Evolutionary conservation across 2,797 vertebrate species (phyloP).

Genomic region (Threskiornis aethiopicus): DNA sequence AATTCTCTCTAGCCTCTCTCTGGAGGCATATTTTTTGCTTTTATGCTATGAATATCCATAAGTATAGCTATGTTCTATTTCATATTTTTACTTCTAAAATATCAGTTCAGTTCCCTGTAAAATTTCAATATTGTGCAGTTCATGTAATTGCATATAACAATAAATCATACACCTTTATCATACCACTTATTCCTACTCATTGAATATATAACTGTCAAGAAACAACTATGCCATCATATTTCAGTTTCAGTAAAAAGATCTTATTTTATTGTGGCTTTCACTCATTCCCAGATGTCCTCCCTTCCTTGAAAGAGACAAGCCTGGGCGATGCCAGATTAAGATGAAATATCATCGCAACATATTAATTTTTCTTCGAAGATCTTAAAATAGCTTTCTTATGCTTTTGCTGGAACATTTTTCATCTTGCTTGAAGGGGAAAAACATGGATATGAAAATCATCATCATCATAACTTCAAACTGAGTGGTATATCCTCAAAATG

Average conservation of each 20-base stretch:
- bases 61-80: not conserved
- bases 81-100: slow-evolving; percentile 33
- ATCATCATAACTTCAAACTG: slow-evolving; percentile 35
- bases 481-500: slow-evolving; percentile 55
- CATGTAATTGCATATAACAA: slow-evolving; percentile 25
- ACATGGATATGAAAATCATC: slow-evolving; percentile 45
- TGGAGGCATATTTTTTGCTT: not conserved
- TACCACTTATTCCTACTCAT: slow-evolving; percentile 23
- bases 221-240: slow-evolving; percentile 43
- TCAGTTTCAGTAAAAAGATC: slow-evolving; percentile 34
- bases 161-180: slow-evolving; percentile 38
- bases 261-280: slow-evolving; percentile 65
- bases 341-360: slow-evolving; percentile 66
- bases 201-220: slow-evolving; percentile 61
- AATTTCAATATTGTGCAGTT: slow-evolving; percentile 36
- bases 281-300: slow-evolving; percentile 64
- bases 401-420: slow-evolving; percentile 60
- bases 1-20: not conserved
- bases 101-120: slow-evolving; percentile 8
- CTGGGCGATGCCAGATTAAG: slow-evolving; percentile 55
- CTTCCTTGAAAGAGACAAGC: slow-evolving; percentile 62
- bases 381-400: slow-evolving; percentile 61
- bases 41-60: not conserved
- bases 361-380: slow-evolving; percentile 55
- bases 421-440: slow-evolving; percentile 48